Base-by-base conservation (phyloP, 1,140 invertebrate species). In the Drosophila virilis region DNA sequence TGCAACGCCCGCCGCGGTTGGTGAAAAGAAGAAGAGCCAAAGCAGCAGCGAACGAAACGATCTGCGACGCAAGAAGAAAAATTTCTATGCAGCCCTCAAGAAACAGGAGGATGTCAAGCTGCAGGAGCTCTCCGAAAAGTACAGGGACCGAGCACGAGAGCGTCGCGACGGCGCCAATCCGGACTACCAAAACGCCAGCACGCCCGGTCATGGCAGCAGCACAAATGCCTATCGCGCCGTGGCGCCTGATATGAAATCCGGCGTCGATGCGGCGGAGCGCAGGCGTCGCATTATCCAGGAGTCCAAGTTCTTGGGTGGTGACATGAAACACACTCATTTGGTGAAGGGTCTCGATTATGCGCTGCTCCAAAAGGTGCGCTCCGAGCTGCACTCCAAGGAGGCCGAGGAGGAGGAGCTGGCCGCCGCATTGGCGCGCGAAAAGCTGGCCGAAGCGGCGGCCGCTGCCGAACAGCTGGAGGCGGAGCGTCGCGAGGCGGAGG, bases 281-380 rank as follows among this genome's bases (percentile, higher is more conserved):
- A 94, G 98, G 43, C 95, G 98, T 38, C 97, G 99, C 91, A 96
- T 99, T 93, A 99, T 99, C 92, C 98, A 99, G 93, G 98, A 99
- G 93, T 99, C 99, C 0, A 99, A 99, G 93, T 99, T 98, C 93
- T 97, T 99, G 93, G 99, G 99, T 92, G 99, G 99, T 95, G 99
- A 99, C 93, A 99, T 99, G 97, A 98, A 99, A 80, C 99, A 99
- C 90, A 99, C 99, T 93, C 99, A 99, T 93, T 98, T 99, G 94
- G 99, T 99, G 58, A 99, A 99, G 94, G 99, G 99, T 93, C 94
- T 99, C 8, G 99, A 99, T 95, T 99, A 99, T 94, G 99, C 99
- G 7, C 93, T 99, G n/a, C 93, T 99, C 51, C 98, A 99, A 92
- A 99, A 99, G 93, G 97, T 98, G 83, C 93, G 93, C 33, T 97